Evolutionary conservation across 2,888 invertebrate species (phyloP), one percentile per base, ranked within the genome.

Genomic region (Xestobium rufovillosum): DNA sequence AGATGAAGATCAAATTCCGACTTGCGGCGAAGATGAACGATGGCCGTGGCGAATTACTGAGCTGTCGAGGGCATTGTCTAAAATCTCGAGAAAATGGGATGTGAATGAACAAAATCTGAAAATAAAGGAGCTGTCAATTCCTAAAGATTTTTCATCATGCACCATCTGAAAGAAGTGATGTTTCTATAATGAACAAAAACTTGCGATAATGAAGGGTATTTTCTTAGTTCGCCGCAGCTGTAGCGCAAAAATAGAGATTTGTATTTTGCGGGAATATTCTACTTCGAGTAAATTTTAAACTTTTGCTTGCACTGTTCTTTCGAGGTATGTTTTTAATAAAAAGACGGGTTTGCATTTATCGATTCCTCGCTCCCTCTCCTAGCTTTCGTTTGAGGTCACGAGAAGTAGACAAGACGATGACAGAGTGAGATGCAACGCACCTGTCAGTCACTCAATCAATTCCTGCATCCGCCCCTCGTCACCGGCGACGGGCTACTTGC

Each of bases 111-210:
- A 57, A 63, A 64, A 63, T 63, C 63, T 61, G 59, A 63, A 62
- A 63, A 65, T 64, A 66, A 64, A 63, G 60, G 63, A 54, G 54
- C 62, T 61, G 66, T 66, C 66, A 65, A 61, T 66, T 65, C 57
- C 57, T 55, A 47, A 51, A 61, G 63, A 64, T 65, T 66, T 66
- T 66, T 66, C 66, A 65, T 66, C 66, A 60, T 58, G 61, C 61
- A 55, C 60, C 61, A 61, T 60, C 61, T 60, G 60, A 61, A 51
- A 55, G 57, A 57, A 55, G 47, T 61, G 60, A 61, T 59, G 59
- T 61, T 60, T 58, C 55, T 51, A 53, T 63, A 65, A 65, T 65
- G 63, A 65, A 63, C 63, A 62, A 63, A 65, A 65, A 63, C 59
- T 57, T 53, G 60, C 62, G 62, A 62, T 60, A 62, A 62, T 61